A percentile compares a stretch with the other conserved stretches of the same genome.
Evolutionary conservation across 2,797 vertebrate genomes (phyloP).

Genomic region (Sebastiscus tertius): DNA sequence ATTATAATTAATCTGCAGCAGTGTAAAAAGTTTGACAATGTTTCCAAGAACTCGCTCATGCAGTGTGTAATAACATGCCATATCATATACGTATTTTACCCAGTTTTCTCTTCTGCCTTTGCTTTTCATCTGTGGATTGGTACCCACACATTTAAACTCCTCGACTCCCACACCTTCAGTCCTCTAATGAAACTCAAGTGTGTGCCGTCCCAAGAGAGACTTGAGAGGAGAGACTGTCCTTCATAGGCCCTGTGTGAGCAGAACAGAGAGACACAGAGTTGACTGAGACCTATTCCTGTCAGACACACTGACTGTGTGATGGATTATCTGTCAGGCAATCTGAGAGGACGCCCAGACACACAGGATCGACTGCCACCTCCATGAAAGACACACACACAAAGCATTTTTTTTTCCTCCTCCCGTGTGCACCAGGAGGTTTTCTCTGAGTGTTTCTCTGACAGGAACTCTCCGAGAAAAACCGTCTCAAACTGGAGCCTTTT

Average conservation of each 20-base stretch:
- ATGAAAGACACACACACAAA: slow-evolving; percentile 37
- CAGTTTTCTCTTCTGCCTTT: neutral
- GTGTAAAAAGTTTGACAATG: neutral
- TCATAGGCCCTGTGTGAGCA: slow-evolving; percentile 47
- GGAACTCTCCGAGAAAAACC: slow-evolving; percentile 6
- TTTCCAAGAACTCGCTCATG: neutral
- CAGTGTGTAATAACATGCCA: neutral
- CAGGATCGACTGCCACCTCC: slow-evolving; percentile 77
- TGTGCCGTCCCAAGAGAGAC: slow-evolving; percentile 39
- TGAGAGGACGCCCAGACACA: slow-evolving; percentile 74
- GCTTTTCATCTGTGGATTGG: neutral
- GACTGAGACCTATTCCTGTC: slow-evolving; percentile 77
- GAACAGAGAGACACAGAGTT: slow-evolving; percentile 31
- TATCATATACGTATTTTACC: too few species aligned
- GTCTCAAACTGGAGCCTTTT: slow-evolving; percentile 24
- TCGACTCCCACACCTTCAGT: slow-evolving; percentile 28
- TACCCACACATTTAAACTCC: neutral
- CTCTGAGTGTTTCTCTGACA: slow-evolving; percentile 23
- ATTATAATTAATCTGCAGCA: neutral
- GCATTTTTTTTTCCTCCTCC: neutral
- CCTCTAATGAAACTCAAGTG: slow-evolving; percentile 61
- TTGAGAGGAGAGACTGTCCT: slow-evolving; percentile 64
- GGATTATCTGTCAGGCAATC: slow-evolving; percentile 84
- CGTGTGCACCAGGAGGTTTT: slow-evolving; percentile 18
- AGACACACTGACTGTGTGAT: slow-evolving; percentile 83